Evolutionary conservation across 2,113 vertebrate genomes (phyloP).

Genomic region (Tapirus terrestris): DNA sequence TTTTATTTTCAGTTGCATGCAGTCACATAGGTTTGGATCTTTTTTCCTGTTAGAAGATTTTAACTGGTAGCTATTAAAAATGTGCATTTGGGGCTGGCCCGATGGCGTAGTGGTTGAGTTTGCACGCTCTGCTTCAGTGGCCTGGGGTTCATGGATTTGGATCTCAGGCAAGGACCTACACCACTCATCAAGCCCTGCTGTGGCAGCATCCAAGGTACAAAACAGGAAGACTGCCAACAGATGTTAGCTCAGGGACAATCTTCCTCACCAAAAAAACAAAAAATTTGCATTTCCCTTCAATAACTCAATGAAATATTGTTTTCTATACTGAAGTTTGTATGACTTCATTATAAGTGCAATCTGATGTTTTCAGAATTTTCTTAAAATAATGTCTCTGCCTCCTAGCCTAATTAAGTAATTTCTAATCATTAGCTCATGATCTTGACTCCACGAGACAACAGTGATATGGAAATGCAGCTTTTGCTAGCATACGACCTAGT

Average conservation of each 20-base stretch:
- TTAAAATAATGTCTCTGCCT: fast-evolving
- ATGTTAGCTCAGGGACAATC: too few species aligned
- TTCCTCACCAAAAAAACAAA: background rate
- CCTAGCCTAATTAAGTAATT: fast-evolving
- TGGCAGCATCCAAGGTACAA: too few species aligned
- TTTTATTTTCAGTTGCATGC: background rate
- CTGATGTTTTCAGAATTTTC: background rate
- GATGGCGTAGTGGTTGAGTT: too few species aligned
- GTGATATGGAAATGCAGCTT: constrained; percentile 37
- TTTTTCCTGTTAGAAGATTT: background rate
- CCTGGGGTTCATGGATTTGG: too few species aligned
- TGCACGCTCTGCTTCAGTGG: too few species aligned
- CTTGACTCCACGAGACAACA: fast-evolving
- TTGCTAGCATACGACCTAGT: constrained; percentile 60
- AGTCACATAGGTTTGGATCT: background rate
- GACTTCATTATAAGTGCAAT: background rate
- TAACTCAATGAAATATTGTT: background rate
- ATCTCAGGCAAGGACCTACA: too few species aligned
- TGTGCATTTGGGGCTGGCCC: background rate
- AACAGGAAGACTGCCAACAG: too few species aligned
- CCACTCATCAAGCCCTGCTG: too few species aligned
- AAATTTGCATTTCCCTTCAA: background rate
- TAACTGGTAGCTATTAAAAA: background rate
- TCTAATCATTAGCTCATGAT: background rate
- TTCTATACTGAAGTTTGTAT: background rate